Evolutionary conservation across 2,113 vertebrate species (phyloP), one percentile per base, ranked within the genome.

Genomic region (Caloenas nicobarica): DNA sequence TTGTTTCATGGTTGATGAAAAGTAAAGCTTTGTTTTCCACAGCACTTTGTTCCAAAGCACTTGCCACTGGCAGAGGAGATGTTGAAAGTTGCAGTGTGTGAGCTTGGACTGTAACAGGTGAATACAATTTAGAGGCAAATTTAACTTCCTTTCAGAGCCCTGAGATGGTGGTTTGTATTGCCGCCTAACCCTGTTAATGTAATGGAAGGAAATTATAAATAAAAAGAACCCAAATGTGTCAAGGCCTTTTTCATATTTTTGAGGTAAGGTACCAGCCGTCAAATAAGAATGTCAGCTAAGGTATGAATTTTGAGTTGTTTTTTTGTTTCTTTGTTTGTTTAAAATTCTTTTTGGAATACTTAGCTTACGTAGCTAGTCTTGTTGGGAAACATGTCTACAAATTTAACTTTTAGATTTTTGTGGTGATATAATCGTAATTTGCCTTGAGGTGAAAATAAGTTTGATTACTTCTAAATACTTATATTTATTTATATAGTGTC

Each of bases 51-150:
- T 65, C 28, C 11, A 26, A 53, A 77, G 29, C 22, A 6, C n/a
- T 79, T 54, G 14, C 6, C 6, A 5, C 8, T 57, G 53, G 6
- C 0, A 0, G 23, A 40, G 77, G 26, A 53, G 60, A 24, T 26
- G 13, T n/a, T 80, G 19, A 23, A 56, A 46, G 29, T 60, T 24
- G 6, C 18, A 23, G 11, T 18, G 26, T 42, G 56, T 36, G 24
- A 40, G 33, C 60, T 70, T 56, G 73, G 53, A 31, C 53, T 58
- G 38, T 38, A 72, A 7, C 25, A 42, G 34, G 8, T 79, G 24
- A 48, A 11, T 29, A 11, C 4, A 34, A 0, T 40, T 50, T 46
- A 56, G 36, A 60, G 28, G 23, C 17, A 34, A 38, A 16, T 56
- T 74, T 19, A 66, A 34, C 25, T 44, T 84, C 46, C 46, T 56